A percentile compares a stretch with the other conserved stretches of the same genome.
Conservation (phyloP, 2,797 vertebrate species). For the Helostoma temminkii region DNA sequence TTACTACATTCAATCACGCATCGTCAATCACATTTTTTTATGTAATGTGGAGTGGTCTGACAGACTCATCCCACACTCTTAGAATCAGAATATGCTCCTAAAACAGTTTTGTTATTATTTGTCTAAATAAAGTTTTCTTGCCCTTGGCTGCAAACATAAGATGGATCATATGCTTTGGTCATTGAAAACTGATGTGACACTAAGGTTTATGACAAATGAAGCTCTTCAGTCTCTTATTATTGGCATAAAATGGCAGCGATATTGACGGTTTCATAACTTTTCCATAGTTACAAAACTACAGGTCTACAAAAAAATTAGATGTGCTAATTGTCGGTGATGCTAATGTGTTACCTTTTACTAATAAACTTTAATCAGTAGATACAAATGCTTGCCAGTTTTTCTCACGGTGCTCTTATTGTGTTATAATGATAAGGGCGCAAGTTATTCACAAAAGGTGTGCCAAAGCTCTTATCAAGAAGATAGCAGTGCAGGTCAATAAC, state of each 20-base stretch:
- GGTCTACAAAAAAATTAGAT: background rate
- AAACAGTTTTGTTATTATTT: background rate
- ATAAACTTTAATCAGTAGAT: background rate
- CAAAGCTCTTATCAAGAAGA: background rate
- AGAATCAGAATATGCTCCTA: background rate
- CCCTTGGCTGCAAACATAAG: background rate
- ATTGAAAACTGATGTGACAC: constrained; percentile 2
- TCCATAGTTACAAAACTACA: background rate
- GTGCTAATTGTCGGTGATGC: background rate
- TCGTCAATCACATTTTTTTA: background rate
- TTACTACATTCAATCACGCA: background rate
- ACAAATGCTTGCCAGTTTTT: background rate
- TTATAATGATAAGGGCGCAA: constrained; percentile 7
- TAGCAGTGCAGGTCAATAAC: background rate
- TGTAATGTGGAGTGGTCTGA: background rate
- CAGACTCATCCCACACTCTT: background rate
- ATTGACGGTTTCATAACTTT: background rate
- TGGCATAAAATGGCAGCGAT: background rate
- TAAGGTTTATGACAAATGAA: too few relatives aligned
- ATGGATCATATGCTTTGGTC: background rate
- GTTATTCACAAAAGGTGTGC: constrained; percentile 31
- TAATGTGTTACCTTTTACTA: background rate
- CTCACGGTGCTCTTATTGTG: background rate
- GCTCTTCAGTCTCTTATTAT: background rate
- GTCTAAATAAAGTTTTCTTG: background rate